These are phyloP conservation scores for Coleophora flavipennella DNA, from an alignment of 2,888 invertebrate species.

Conservation along the genomic window DNA sequence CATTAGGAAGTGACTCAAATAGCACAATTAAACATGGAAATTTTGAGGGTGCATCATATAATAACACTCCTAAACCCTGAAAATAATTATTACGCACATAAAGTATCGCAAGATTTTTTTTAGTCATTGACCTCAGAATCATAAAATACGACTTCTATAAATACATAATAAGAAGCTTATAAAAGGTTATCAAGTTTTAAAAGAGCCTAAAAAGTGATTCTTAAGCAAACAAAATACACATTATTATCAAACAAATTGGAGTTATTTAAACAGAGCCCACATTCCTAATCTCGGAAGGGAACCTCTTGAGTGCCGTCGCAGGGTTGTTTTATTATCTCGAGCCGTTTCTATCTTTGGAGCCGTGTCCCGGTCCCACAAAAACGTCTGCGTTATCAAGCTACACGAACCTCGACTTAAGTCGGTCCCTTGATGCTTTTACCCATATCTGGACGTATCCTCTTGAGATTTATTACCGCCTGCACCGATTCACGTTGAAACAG, in stretches of 20 bases:
- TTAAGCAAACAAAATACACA: conserved; percentile 37
- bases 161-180: no score
- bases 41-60: no score
- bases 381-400: conserved; percentile 63
- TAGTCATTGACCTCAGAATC: no score
- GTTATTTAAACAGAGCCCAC: conserved; percentile 53
- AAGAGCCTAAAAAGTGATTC: conserved; percentile 24
- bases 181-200: conserved; percentile 14
- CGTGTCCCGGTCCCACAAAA: conserved; percentile 54
- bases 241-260: conserved; percentile 16
- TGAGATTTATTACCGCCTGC: conserved; percentile 59
- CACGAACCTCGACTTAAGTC: conserved; percentile 66
- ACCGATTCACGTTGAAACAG: conserved; percentile 56
- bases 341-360: conserved; percentile 51
- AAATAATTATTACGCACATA: no score
- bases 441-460: conserved; percentile 43
- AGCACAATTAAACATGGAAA: no score
- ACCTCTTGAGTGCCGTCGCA: conserved; percentile 49
- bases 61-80: no score
- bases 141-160: no score
- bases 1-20: no score
- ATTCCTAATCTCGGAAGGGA: conserved; percentile 41
- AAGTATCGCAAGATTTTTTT: no score
- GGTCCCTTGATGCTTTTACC: conserved; percentile 61
- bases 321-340: conserved; percentile 47